Evolutionary conservation across 2,888 invertebrate species (phyloP).

Genomic region (Malthinus flaveolus): DNA sequence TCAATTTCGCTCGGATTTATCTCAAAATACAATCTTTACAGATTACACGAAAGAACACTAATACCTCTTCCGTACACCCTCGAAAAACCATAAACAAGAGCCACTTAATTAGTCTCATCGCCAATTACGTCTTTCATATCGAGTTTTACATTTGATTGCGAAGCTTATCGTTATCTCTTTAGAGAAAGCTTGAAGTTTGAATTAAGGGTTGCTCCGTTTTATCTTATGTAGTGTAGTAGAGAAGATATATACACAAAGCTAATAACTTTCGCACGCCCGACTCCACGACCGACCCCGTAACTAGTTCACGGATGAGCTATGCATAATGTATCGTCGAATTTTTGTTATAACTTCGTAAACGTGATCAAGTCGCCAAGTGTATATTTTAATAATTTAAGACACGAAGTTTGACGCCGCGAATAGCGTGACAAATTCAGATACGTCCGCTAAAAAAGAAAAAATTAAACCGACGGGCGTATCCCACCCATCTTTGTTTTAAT

Average conservation of each 20-base stretch:
- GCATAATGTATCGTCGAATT: slow-evolving; percentile 45
- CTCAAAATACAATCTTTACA: slow-evolving; percentile 4
- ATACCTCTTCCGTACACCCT: slow-evolving; percentile 16
- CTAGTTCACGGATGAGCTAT: slow-evolving; percentile 44
- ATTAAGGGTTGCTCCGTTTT: slow-evolving; percentile 8
- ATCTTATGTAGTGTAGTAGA: slow-evolving; percentile 23
- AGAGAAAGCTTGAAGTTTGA: too few species aligned
- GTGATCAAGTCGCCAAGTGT: slow-evolving; percentile 42
- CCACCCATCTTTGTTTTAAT: too few species aligned
- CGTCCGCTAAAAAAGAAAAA: too few species aligned
- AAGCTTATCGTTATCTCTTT: background rate
- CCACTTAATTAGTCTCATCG: slow-evolving; percentile 40
- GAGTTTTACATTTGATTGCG: slow-evolving; percentile 7
- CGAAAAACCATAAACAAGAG: slow-evolving; percentile 38
- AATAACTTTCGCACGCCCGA: slow-evolving; percentile 31
- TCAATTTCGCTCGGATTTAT: slow-evolving; percentile 20
- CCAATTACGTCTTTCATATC: slow-evolving; percentile 34
- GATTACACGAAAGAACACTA: slow-evolving; percentile 16
- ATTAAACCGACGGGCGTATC: too few species aligned
- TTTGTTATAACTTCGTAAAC: slow-evolving; percentile 42
- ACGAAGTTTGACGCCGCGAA: slow-evolving; percentile 24
- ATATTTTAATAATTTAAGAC: slow-evolving; percentile 40
- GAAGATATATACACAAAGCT: slow-evolving; percentile 9
- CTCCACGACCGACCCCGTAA: slow-evolving; percentile 36
- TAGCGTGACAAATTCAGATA: slow-evolving; percentile 19